phyloP scores from a whole-genome alignment of 2,888 invertebrate species.

The Mermis nigrescens region DNA sequence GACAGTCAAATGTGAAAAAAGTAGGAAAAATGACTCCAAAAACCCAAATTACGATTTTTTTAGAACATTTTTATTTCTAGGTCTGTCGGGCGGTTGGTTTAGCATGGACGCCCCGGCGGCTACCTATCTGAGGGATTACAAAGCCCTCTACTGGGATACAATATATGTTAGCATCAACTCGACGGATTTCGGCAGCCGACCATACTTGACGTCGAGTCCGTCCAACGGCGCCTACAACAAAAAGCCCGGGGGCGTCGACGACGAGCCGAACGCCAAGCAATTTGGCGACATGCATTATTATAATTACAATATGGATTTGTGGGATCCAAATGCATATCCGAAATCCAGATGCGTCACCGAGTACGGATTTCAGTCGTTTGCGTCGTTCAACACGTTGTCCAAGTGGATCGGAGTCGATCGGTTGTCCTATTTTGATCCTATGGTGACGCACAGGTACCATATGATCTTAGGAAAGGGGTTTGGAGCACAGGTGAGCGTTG shows the following conservation, averaged over 20 bases:
- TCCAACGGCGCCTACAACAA: slow-evolving; percentile 51
- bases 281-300: slow-evolving; percentile 80
- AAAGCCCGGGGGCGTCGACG: slow-evolving; percentile 53
- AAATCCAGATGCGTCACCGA: slow-evolving; percentile 75
- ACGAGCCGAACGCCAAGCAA: slow-evolving; percentile 52
- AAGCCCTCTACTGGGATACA: slow-evolving; percentile 58
- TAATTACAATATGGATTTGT: slow-evolving; percentile 58
- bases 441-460: slow-evolving; percentile 44
- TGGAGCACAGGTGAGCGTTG: no score
- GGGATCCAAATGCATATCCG: slow-evolving; percentile 57
- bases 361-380: slow-evolving; percentile 79
- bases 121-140: slow-evolving; percentile 53
- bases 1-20: no score
- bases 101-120: slow-evolving; percentile 36
- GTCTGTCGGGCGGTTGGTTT: slow-evolving; percentile 7
- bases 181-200: slow-evolving; percentile 44
- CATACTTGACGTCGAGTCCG: slow-evolving; percentile 70
- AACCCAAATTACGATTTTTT: no score
- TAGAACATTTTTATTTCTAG: no score
- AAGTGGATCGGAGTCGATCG: neutral
- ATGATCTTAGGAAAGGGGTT: no score
- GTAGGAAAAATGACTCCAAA: no score
- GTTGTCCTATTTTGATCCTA: neutral
- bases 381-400: slow-evolving; percentile 48
- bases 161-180: slow-evolving; percentile 47